These are phyloP conservation scores for Theocolax elegans DNA, from an alignment of 1,140 invertebrate species.

Conservation along the genomic window DNA sequence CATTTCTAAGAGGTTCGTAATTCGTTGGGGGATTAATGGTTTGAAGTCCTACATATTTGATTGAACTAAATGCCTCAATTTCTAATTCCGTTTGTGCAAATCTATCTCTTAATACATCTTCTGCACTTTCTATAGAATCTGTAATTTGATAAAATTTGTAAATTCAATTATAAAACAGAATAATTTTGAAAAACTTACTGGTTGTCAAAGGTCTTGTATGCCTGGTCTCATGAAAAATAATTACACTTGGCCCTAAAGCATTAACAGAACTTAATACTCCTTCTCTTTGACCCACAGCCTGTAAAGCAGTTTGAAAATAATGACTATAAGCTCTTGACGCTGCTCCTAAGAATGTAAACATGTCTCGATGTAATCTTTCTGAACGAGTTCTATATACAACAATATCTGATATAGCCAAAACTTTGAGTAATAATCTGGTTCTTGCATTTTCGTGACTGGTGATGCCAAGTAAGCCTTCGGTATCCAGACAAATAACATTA, in stretches of 20 bases:
- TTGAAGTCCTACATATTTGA: conserved; percentile 78
- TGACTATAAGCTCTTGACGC: conserved; percentile 81
- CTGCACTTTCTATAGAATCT: conserved; percentile 72
- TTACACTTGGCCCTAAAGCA: conserved; percentile 78
- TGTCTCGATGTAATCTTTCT: conserved; percentile 81
- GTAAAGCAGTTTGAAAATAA: conserved; percentile 78
- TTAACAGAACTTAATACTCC: conserved; percentile 66
- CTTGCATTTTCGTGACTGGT: conserved; percentile 77
- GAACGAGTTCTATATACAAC: conserved; percentile 84
- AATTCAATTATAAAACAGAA: conserved; percentile 14
- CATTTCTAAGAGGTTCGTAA: conserved; percentile 65
- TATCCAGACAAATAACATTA: conserved; percentile 82
- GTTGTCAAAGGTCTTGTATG: conserved; percentile 74
- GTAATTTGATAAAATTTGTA: conserved; percentile 38
- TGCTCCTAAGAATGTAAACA: conserved; percentile 83
- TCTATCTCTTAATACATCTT: conserved; percentile 74
- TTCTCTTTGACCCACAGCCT: conserved; percentile 69
- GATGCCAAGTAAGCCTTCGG: conserved; percentile 79
- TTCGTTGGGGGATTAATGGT: conserved; percentile 69
- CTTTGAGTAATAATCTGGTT: conserved; percentile 77
- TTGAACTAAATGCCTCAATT: conserved; percentile 79
- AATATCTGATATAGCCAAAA: conserved; percentile 84
- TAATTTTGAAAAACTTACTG: conserved; percentile 49
- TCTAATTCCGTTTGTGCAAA: conserved; percentile 74
- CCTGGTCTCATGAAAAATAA: conserved; percentile 86